phyloP scores from a whole-genome alignment of 2,888 invertebrate species.

The Amphipyra tragopoginis region DNA sequence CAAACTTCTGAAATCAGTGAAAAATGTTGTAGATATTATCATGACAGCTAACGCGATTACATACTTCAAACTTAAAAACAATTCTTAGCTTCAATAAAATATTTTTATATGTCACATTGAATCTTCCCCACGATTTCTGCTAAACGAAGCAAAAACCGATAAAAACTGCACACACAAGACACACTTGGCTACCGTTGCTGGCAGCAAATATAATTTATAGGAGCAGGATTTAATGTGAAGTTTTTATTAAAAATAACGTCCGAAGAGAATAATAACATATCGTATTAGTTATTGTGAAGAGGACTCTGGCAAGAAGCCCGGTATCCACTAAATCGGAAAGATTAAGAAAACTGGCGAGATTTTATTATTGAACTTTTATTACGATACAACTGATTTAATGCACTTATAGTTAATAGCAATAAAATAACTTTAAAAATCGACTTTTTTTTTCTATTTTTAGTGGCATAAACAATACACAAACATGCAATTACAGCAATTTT shows the following conservation, averaged over 20 bases:
- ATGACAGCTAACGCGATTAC: neutral
- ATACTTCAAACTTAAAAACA: slow-evolving; percentile 6
- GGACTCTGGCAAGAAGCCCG: slow-evolving; percentile 26
- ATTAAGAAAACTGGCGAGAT: too few species aligned
- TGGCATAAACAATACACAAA: too few species aligned
- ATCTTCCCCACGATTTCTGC: slow-evolving; percentile 51
- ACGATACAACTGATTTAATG: too few species aligned
- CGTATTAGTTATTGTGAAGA: slow-evolving; percentile 28
- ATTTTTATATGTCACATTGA: slow-evolving; percentile 41
- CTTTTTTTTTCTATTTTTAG: too few species aligned
- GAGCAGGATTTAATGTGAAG: slow-evolving; percentile 36
- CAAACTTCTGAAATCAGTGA: too few species aligned
- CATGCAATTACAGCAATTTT: too few species aligned
- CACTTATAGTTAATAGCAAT: too few species aligned
- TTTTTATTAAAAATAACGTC: slow-evolving; percentile 31
- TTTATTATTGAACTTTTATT: too few species aligned
- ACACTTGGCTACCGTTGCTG: slow-evolving; percentile 48
- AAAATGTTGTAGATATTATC: neutral
- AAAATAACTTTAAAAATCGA: too few species aligned
- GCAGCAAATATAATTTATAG: slow-evolving; percentile 43
- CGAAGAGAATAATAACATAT: slow-evolving; percentile 19
- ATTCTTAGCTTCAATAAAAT: slow-evolving; percentile 16
- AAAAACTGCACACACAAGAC: slow-evolving; percentile 60
- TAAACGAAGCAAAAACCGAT: slow-evolving; percentile 63
- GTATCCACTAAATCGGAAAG: slow-evolving; percentile 5